These are phyloP conservation scores for Syritta pipiens DNA, from an alignment of 2,888 invertebrate species.

Conservation along the genomic window DNA sequence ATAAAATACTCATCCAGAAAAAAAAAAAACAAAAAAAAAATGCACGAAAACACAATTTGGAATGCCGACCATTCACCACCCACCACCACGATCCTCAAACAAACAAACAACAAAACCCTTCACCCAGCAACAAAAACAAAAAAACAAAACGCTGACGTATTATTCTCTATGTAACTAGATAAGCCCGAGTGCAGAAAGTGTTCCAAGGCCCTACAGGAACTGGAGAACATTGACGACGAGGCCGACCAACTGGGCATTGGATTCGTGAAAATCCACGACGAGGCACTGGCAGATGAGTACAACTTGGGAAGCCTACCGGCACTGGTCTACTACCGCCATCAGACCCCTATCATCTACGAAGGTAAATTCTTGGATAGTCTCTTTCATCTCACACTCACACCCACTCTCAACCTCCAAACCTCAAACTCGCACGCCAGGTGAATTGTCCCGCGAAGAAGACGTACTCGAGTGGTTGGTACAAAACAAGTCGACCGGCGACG, in stretches of 20 bases:
- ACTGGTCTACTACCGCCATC: constrained; percentile 95
- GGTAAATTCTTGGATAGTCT: constrained; percentile 81
- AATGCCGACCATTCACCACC: constrained; percentile 43
- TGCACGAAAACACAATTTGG: constrained; percentile 40
- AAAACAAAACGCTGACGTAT: constrained; percentile 49
- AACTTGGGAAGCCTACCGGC: constrained; percentile 93
- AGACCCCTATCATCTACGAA: constrained; percentile 96
- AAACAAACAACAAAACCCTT: constrained; percentile 2
- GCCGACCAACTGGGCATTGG: constrained; percentile 96
- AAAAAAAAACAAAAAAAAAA: constrained; percentile 11
- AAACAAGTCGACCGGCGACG: constrained; percentile 95
- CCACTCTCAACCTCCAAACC: constrained; percentile 46
- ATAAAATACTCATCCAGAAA: not conserved
- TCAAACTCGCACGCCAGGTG: no score
- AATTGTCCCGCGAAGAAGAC: constrained; percentile 93
- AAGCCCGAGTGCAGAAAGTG: constrained; percentile 96
- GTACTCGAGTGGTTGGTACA: constrained; percentile 96
- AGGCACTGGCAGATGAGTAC: constrained; percentile 94
- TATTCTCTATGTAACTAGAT: constrained; percentile 81
- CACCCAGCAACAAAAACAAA: constrained; percentile 1
- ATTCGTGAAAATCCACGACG: constrained; percentile 96
- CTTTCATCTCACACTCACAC: constrained; percentile 33
- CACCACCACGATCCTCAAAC: constrained; percentile 45
- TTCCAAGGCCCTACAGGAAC: constrained; percentile 91
- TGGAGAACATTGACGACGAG: constrained; percentile 97